Base-by-base conservation (phyloP, 2,113 vertebrate genomes). In the Notothenia coriiceps region DNA sequence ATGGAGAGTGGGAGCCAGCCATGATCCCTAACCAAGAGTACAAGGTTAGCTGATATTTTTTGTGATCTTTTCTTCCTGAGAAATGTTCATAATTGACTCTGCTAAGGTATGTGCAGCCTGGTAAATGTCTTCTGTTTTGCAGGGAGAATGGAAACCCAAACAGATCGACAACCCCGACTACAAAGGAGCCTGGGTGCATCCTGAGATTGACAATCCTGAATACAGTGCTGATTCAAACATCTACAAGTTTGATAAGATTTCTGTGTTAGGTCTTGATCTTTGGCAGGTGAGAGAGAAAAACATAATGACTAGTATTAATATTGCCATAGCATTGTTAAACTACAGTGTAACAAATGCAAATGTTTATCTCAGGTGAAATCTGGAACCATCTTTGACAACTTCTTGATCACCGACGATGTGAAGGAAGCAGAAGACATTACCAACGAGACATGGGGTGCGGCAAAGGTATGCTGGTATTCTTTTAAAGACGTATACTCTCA, bases 311-410 rank as follows among this genome's bases (percentile, higher is more conserved):
- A 7, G 6, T 35, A 13, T 15, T 49, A 7, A 10, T 67, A 35
- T 43, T 17, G 2, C 8, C 5, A 0, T 25, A 55, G 8, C 10
- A 9, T 59, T 33, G 13, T 13, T 35, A 6, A 70, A 20, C 15
- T 44, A 9, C 33, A 55, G 10, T 22, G 2, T 75, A 52, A 86
- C 54, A 14, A 50, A 49, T 74, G 1, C 60, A 62, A 2, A 4
- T 70, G 11, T 46, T 22, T 10, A 33, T 72, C 6, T 77, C 86
- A 97, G 96, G 96, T 97, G 71, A 96, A 96, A 93, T 96, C 96
- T 3, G 97, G 96, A 22, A 97, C 96, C 57, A 95, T 98, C 85
- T 97, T 98, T 35, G 96, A 97, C 77, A 98, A 97, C 77, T 97
- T 97, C 88, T 75, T 96, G 44, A 94, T 97, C 89, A 90, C 91